phyloP scores from a whole-genome alignment of 2,113 vertebrate genomes.

The Paramormyrops kingsleyae region DNA sequence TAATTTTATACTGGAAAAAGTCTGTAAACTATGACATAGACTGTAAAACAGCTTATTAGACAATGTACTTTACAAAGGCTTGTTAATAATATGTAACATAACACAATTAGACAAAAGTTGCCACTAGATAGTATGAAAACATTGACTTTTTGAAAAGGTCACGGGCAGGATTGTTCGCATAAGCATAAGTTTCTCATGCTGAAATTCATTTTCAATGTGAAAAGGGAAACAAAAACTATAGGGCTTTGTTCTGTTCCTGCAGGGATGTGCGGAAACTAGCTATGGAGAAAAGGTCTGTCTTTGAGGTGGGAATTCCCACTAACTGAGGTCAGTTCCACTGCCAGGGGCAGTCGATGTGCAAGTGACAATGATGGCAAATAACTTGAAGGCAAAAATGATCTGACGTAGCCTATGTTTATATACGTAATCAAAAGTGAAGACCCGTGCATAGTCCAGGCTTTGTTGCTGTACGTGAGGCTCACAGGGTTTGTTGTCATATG shows the following conservation, averaged over 20 bases:
- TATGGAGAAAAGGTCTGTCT: neutral
- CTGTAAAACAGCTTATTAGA: neutral
- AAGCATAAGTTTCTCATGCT: neutral
- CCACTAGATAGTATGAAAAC: neutral
- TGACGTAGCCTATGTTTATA: neutral
- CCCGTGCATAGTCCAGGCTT: neutral
- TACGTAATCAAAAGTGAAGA: neutral
- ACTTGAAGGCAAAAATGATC: neutral
- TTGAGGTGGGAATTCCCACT: no score
- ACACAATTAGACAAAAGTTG: neutral
- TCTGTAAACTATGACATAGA: neutral
- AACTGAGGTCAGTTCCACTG: neutral
- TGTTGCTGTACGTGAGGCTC: neutral
- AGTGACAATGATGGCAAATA: neutral
- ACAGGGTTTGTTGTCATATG: neutral
- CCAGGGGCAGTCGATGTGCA: neutral
- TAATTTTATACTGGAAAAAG: neutral
- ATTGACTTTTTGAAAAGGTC: neutral
- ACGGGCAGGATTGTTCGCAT: neutral
- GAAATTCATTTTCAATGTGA: neutral
- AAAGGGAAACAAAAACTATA: neutral
- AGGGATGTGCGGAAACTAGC: neutral
- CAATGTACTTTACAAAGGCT: neutral
- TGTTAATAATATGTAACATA: neutral
- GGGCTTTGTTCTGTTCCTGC: neutral